phyloP scores from a whole-genome alignment of 2,888 invertebrate species.

The Conops quadrifasciatus region DNA sequence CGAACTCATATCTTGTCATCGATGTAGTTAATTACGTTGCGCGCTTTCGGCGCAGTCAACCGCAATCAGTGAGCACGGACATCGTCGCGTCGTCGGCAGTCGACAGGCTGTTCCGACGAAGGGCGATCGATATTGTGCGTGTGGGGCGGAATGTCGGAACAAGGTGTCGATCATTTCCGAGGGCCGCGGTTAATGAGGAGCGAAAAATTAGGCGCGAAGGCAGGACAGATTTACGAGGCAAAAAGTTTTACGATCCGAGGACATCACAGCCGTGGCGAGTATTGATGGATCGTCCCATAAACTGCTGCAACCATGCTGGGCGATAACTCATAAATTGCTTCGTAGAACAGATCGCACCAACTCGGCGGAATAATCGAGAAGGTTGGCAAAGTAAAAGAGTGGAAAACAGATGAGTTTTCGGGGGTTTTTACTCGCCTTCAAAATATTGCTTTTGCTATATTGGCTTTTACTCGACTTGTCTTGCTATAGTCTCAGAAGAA shows the following conservation, averaged over 20 bases:
- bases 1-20: conserved; percentile 31
- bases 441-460: too few species aligned
- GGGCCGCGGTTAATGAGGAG: neutral
- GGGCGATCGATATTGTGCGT: neutral
- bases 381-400: too few species aligned
- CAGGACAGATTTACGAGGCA: neutral
- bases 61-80: conserved; percentile 7
- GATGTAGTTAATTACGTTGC: conserved; percentile 29
- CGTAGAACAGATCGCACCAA: too few species aligned
- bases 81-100: conserved; percentile 1
- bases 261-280: neutral
- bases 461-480: too few species aligned
- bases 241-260: neutral
- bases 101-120: neutral
- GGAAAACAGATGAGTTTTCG: too few species aligned
- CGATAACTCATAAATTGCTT: neutral
- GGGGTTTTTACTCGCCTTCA: too few species aligned
- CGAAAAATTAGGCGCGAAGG: conserved; percentile 2
- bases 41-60: conserved; percentile 14
- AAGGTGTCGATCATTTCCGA: too few species aligned
- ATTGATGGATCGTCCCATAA: neutral
- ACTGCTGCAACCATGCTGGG: neutral
- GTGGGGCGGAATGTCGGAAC: neutral
- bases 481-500: too few species aligned
- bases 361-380: too few species aligned